phyloP scores from a whole-genome alignment of 2,113 vertebrate genomes.

The Mellivora capensis region DNA sequence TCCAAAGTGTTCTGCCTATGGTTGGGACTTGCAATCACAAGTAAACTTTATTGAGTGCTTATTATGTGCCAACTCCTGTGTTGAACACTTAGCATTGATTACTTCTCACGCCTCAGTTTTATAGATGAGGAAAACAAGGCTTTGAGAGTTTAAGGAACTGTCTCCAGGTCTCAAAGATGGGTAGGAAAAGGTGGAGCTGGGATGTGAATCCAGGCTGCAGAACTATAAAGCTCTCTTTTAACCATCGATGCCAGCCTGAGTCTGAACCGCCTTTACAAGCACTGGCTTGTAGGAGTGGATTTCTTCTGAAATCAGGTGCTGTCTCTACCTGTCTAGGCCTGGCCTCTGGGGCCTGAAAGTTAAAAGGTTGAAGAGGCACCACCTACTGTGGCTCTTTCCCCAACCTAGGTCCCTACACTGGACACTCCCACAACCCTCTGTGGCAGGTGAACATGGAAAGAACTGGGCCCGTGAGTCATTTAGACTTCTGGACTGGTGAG shows the following conservation, averaged over 20 bases:
- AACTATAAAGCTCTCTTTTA: neutral
- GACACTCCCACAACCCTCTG: neutral
- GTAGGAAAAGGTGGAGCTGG: neutral
- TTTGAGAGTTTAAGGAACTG: slow-evolving; percentile 14
- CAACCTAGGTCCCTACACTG: neutral
- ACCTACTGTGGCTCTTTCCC: neutral
- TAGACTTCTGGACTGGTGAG: neutral
- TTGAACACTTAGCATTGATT: neutral
- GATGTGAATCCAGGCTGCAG: neutral
- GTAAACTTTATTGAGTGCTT: neutral
- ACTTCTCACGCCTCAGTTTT: neutral
- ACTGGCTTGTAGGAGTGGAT: neutral
- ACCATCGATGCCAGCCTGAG: neutral
- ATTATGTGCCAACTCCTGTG: neutral
- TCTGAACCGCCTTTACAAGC: neutral
- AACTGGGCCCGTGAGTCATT: neutral
- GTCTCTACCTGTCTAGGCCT: neutral
- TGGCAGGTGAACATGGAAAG: neutral
- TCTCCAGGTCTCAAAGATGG: neutral
- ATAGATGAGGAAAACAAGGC: neutral
- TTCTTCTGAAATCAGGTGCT: neutral
- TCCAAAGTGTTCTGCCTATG: neutral
- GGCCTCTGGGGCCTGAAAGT: neutral
- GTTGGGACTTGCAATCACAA: neutral
- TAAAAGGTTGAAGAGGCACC: neutral